phyloP scores from a whole-genome alignment of 2,113 vertebrate species.

The Pampusana beccarii region DNA sequence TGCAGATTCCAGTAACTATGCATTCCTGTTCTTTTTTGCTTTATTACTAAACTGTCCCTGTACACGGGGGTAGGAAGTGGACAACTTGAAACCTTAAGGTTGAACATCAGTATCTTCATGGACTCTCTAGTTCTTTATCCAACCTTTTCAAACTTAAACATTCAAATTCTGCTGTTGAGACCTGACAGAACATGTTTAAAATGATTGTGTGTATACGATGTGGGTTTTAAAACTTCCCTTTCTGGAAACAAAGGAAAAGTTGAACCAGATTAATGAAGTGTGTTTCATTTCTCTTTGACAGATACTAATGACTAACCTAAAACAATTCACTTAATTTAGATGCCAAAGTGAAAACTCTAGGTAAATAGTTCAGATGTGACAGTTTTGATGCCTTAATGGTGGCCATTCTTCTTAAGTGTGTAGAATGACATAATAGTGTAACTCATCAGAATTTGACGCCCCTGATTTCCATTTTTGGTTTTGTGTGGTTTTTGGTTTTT shows the following conservation, averaged over 20 bases:
- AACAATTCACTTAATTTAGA: neutral
- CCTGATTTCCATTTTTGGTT: neutral
- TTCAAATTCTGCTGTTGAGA: neutral
- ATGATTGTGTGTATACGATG: neutral
- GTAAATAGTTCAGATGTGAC: accelerated
- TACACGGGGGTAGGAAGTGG: neutral
- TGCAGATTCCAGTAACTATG: neutral
- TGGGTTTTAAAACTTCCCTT: neutral
- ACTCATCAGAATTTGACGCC: neutral
- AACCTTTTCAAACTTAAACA: neutral
- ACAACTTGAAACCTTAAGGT: neutral
- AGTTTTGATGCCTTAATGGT: neutral
- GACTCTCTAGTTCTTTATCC: neutral
- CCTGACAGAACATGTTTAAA: neutral
- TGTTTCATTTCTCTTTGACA: neutral
- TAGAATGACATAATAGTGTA: neutral
- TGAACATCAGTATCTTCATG: neutral
- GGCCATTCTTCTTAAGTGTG: neutral
- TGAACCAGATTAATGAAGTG: neutral
- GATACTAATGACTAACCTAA: neutral
- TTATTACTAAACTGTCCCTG: neutral
- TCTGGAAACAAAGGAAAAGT: neutral
- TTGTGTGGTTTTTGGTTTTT: too few relatives aligned
- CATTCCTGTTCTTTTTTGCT: accelerated
- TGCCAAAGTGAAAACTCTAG: neutral